phyloP scores from a whole-genome alignment of 1,140 invertebrate species.

The Drosophila pruinosa region DNA sequence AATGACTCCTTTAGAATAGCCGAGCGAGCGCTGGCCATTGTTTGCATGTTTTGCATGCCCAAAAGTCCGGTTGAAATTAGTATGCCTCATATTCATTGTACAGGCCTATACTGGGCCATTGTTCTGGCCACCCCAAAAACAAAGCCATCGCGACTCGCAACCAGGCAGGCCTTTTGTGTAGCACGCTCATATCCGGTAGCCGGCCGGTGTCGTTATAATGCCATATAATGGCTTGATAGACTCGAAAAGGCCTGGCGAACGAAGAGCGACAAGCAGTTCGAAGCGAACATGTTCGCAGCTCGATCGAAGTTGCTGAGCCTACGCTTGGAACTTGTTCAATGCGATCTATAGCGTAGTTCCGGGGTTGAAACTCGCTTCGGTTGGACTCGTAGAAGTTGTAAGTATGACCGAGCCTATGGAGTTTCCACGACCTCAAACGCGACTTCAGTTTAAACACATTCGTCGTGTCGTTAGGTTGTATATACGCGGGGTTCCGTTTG shows the following conservation, averaged over 20 bases:
- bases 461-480: constrained; percentile 66
- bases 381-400: background rate
- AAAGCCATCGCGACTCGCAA: background rate
- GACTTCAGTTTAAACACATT: constrained; percentile 55
- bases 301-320: constrained; percentile 5
- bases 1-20: constrained; percentile 63
- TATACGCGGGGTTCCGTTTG: constrained; percentile 37
- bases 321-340: background rate
- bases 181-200: constrained; percentile 71
- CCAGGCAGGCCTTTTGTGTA: constrained; percentile 61
- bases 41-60: constrained; percentile 59
- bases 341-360: constrained; percentile 13
- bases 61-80: constrained; percentile 55
- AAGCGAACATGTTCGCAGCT: constrained; percentile 28
- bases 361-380: constrained; percentile 21
- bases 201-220: constrained; percentile 42
- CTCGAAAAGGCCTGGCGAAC: background rate
- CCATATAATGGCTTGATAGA: constrained; percentile 63
- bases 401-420: constrained; percentile 10
- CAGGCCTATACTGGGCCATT: constrained; percentile 38
- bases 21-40: constrained; percentile 11
- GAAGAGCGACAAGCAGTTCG: background rate
- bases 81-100: background rate
- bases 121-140: constrained; percentile 63
- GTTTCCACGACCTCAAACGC: constrained; percentile 1